Base-by-base conservation (phyloP, 2,888 invertebrate species). In the Aspidiotus rigidus region DNA sequence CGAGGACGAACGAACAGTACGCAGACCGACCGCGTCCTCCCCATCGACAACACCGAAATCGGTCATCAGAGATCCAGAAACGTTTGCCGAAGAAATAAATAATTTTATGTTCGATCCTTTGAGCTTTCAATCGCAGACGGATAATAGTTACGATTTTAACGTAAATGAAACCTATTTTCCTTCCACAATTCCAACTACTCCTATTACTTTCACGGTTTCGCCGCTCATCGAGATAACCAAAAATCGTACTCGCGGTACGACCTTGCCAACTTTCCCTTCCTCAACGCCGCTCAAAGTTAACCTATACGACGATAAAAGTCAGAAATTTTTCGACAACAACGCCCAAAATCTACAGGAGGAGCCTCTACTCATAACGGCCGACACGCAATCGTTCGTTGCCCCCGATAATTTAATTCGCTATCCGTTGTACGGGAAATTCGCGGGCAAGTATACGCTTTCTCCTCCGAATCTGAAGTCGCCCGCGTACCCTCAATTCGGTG, bases 1-100 rank as follows among this genome's bases (percentile, higher is more conserved):
- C 2, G 89, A 89, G 75, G 87, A 83, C 1, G 78, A 78, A 66
- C 76, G 41, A 41, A 53, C 39, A 11, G 17, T 64, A 15, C 41
- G 10, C 54, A 55, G 15, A 39, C 59, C 44, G 49, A 64, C 60
- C 39, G 39, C 54, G 11, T 17, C 17, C 55, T 53, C 44, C 53
- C 2, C 8, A 1, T 40, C 49, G 42, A 39, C 69, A 13, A 13
- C 69, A 9, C 7, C 28, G 1, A 16, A 42, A 11, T 17, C 39
- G 10, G 42, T 39, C n/a, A 69, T 69, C 44, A 62, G 55, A 28
- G 39, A 69, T 56, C 69, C 69, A 0, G 62, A 62, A 44, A 62
- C 62, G 41, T 69, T 69, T 49, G 69, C 69, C 8, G 62, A 69
- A 41, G 62, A 69, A 41, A 62, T 69, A 16, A 69, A 69, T 10